Conservation (phyloP, 2,113 vertebrate species). For the Acanthochromis polyacanthus region DNA sequence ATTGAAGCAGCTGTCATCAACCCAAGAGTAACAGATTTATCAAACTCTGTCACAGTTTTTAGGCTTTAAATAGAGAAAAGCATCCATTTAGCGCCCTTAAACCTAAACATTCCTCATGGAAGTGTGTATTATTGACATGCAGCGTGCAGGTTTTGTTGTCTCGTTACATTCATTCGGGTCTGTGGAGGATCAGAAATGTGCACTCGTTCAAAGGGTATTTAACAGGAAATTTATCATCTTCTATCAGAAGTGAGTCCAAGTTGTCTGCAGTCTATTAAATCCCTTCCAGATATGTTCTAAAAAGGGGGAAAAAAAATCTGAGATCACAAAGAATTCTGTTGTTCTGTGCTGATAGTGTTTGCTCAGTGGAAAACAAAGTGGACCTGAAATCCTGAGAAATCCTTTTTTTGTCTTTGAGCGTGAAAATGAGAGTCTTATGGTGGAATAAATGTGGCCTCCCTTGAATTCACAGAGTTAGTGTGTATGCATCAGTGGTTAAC, state of each 20-base stretch:
- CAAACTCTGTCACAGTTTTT: constrained; percentile 2
- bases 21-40: background rate
- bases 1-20: background rate
- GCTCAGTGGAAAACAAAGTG: constrained; percentile 45
- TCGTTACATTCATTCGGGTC: constrained; percentile 61
- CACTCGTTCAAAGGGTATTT: constrained; percentile 22
- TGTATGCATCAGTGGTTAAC: constrained; percentile 75
- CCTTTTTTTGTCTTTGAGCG: constrained; percentile 18
- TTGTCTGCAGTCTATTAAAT: constrained; percentile 48
- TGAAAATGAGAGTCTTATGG: constrained; percentile 62
- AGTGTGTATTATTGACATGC: constrained; percentile 74
- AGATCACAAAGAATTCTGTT: constrained; percentile 41
- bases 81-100: constrained; percentile 35
- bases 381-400: constrained; percentile 35
- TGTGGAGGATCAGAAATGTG: constrained; percentile 43
- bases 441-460: constrained; percentile 60
- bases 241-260: constrained; percentile 51
- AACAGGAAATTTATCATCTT: constrained; percentile 34
- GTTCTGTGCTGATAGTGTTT: constrained; percentile 46
- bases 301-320: constrained; percentile 30
- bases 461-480: constrained; percentile 66
- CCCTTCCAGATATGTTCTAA: constrained; percentile 44
- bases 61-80: constrained; percentile 16
- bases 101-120: constrained; percentile 75
- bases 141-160: constrained; percentile 65